Percentiles rank a stretch among this genome's conserved stretches.
phyloP scores from a whole-genome alignment of 2,113 vertebrate genomes.

The Charina bottae region DNA sequence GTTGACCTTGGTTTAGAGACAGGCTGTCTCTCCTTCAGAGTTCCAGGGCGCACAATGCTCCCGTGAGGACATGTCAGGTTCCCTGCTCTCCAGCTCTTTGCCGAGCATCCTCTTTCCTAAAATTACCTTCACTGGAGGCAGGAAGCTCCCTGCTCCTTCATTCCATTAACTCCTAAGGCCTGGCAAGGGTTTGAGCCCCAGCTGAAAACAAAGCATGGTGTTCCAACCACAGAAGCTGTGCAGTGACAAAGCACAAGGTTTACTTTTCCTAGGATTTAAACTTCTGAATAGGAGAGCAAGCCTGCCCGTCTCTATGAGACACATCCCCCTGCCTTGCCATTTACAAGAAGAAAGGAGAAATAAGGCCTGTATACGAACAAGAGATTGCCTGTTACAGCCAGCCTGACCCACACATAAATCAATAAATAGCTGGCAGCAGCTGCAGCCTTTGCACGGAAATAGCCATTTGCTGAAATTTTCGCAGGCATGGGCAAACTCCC shows the following conservation, averaged over 20 bases:
- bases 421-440: background rate
- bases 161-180: background rate
- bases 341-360: slow-evolving; percentile 5
- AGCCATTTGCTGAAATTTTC: slow-evolving; percentile 20
- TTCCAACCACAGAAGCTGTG: background rate
- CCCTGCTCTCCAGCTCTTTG: background rate
- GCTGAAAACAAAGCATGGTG: background rate
- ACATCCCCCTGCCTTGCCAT: background rate
- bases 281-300: background rate
- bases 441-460: slow-evolving; percentile 9
- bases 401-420: slow-evolving; percentile 41
- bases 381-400: slow-evolving; percentile 19
- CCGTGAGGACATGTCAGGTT: background rate
- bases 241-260: background rate
- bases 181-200: background rate
- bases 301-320: background rate
- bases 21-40: background rate
- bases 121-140: background rate
- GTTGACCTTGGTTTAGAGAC: background rate
- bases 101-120: background rate
- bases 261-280: background rate
- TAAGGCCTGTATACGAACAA: background rate
- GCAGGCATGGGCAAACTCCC: background rate
- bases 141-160: background rate
- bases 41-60: background rate